phyloP scores from a whole-genome alignment of 2,113 vertebrate species.

The Puma concolor region DNA sequence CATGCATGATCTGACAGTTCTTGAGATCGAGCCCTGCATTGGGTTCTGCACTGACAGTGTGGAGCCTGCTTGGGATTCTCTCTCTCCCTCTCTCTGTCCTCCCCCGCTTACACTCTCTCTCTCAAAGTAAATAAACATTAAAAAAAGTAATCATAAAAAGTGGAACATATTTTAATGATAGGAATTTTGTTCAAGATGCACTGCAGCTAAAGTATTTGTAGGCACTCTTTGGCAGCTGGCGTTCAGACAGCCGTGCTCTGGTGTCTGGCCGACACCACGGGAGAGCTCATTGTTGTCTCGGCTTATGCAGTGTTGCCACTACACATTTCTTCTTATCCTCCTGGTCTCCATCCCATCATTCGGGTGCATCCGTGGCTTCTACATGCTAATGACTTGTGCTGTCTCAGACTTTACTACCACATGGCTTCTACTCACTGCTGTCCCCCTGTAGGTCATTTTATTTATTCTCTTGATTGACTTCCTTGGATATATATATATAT shows the following conservation, averaged over 20 bases:
- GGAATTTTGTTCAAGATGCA: neutral
- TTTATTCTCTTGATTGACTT: neutral
- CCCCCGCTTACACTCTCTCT: too few species aligned
- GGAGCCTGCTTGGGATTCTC: too few species aligned
- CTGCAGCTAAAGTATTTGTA: neutral
- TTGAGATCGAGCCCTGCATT: too few species aligned
- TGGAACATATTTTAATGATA: neutral
- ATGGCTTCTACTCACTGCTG: neutral
- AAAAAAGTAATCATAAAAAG: neutral
- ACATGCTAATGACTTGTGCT: rapidly evolving
- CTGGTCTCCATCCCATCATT: too few species aligned
- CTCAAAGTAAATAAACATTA: too few species aligned
- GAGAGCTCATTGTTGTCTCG: neutral
- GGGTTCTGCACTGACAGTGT: too few species aligned
- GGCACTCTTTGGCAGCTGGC: neutral
- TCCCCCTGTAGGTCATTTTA: neutral
- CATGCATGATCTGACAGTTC: too few species aligned
- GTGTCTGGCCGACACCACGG: rapidly evolving
- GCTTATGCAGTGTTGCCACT: neutral
- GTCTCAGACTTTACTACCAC: neutral
- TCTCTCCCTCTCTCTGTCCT: too few species aligned
- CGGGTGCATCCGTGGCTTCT: neutral
- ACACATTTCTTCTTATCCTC: neutral
- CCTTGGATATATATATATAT: neutral
- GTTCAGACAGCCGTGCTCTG: neutral